Evolutionary conservation across 2,113 vertebrate genomes (phyloP).

Genomic region (Malurus elegans): DNA sequence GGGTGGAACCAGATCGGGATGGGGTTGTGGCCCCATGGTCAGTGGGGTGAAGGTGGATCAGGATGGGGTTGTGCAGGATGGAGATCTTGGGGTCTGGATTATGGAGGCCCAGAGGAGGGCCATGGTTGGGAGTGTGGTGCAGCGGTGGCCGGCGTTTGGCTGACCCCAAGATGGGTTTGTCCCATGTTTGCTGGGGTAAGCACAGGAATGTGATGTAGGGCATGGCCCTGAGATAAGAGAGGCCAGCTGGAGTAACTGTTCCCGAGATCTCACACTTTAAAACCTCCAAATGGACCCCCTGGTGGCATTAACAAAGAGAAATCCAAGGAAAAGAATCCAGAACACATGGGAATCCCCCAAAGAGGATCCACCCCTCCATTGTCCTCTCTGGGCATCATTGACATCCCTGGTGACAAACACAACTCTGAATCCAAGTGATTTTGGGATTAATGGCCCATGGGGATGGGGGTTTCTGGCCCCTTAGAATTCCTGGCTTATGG

Average conservation of each 20-base stretch:
- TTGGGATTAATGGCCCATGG: not conserved
- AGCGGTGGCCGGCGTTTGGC: constrained; percentile 81
- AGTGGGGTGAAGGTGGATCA: constrained; percentile 62
- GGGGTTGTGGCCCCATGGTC: rapidly evolving
- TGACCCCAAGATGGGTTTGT: constrained; percentile 76
- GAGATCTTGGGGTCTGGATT: constrained; percentile 83
- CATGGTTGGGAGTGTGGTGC: constrained; percentile 76
- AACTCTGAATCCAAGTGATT: not conserved
- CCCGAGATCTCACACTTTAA: not conserved
- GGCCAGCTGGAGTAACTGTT: not conserved
- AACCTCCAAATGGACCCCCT: not conserved
- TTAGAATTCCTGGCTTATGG: not conserved
- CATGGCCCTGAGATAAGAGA: rapidly evolving
- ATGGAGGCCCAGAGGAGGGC: constrained; percentile 80
- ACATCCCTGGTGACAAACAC: not conserved
- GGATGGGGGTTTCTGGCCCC: not conserved
- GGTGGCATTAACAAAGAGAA: not conserved
- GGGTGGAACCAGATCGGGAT: not conserved
- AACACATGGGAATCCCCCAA: not conserved
- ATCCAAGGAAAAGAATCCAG: not conserved
- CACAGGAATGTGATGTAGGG: constrained; percentile 85
- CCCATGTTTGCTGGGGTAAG: constrained; percentile 86
- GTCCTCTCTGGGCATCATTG: not conserved
- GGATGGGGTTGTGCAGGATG: constrained; percentile 81
- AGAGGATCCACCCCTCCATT: rapidly evolving